Conservation (phyloP, 2,888 invertebrate species). For the Drosophila koepferae region DNA sequence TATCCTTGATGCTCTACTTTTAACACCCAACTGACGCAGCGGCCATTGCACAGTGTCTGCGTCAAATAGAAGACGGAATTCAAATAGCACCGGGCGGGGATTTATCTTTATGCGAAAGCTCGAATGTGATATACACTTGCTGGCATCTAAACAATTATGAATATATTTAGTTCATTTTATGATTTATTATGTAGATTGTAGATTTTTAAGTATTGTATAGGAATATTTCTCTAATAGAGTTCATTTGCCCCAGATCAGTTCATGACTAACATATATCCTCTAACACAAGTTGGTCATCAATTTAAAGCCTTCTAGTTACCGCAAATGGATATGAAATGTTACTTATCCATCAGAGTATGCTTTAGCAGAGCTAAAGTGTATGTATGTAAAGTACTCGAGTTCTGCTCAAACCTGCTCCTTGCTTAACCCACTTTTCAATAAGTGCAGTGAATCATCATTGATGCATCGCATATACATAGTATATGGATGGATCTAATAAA, state of each 20-base stretch:
- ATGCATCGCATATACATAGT: not conserved
- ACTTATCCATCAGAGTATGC: not conserved
- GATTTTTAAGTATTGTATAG: too few relatives aligned
- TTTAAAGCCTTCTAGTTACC: not conserved
- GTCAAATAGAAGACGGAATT: conserved; percentile 20
- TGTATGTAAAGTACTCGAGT: not conserved
- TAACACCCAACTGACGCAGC: conserved; percentile 53
- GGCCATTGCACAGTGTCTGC: conserved; percentile 34
- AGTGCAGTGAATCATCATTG: not conserved
- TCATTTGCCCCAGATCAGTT: too few relatives aligned
- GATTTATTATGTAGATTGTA: not conserved
- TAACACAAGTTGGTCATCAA: not conserved
- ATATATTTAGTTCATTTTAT: not conserved
- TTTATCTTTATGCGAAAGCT: too few relatives aligned
- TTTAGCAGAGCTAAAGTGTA: not conserved
- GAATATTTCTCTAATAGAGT: not conserved
- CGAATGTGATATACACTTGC: conserved; percentile 2
- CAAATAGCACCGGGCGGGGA: not conserved
- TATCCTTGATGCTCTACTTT: conserved; percentile 76
- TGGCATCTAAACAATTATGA: not conserved
- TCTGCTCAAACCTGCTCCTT: not conserved
- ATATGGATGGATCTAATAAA: conserved; percentile 21
- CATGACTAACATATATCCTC: not conserved
- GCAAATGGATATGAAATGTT: too few relatives aligned
- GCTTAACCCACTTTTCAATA: not conserved